Conservation (phyloP, 2,888 invertebrate genomes). For the Xylota segnis region DNA sequence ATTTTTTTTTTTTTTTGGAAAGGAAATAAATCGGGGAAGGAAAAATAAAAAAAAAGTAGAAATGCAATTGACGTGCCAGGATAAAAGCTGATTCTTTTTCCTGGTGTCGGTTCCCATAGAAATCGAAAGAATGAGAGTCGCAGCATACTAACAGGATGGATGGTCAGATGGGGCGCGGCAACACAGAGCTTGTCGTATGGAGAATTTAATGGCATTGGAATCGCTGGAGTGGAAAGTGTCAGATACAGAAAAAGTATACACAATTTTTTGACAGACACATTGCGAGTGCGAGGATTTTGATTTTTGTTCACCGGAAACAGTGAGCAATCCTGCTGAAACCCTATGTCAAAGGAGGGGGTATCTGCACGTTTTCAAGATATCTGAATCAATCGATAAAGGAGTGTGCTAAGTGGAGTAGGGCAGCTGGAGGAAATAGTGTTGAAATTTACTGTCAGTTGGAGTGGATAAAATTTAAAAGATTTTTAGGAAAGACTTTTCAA, state of each 20-base stretch:
- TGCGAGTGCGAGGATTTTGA: slow-evolving; percentile 65
- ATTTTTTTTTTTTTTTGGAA: slow-evolving; percentile 10
- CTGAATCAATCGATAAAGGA: slow-evolving; percentile 38
- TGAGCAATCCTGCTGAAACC: slow-evolving; percentile 31
- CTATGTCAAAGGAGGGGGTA: slow-evolving; percentile 18
- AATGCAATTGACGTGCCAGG: slow-evolving; percentile 75
- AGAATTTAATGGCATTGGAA: slow-evolving; percentile 74
- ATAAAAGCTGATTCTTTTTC: slow-evolving; percentile 72
- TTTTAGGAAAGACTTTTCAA: no score
- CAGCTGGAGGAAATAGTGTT: no score
- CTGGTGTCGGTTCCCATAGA: slow-evolving; percentile 73
- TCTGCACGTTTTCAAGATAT: slow-evolving; percentile 16
- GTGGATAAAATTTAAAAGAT: no score
- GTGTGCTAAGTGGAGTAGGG: no score
- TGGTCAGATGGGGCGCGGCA: slow-evolving; percentile 17
- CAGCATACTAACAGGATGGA: slow-evolving; percentile 7
- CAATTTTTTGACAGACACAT: slow-evolving; percentile 66
- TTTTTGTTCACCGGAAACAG: slow-evolving; percentile 32
- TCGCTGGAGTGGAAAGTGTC: slow-evolving; percentile 75
- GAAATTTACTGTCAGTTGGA: no score
- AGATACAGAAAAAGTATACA: slow-evolving; percentile 69
- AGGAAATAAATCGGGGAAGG: slow-evolving; percentile 19
- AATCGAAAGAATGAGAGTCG: slow-evolving; percentile 34
- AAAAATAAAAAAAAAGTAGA: slow-evolving; percentile 57
- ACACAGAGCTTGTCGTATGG: slow-evolving; percentile 47